These are phyloP conservation scores for Melanostoma mellinum DNA, from an alignment of 2,888 invertebrate genomes.

Conservation along the genomic window DNA sequence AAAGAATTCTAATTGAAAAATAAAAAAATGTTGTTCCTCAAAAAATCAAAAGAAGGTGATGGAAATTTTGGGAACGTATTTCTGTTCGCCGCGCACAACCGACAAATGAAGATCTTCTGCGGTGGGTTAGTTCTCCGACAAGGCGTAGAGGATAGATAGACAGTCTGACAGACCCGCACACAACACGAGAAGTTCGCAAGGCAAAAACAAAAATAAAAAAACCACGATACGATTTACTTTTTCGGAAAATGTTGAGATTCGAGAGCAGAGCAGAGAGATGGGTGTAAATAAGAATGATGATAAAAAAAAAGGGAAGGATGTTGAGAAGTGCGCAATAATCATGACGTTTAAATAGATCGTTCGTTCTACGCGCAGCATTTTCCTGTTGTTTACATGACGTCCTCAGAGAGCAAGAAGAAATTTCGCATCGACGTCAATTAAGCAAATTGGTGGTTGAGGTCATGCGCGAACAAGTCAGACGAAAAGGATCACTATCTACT, in stretches of 20 bases:
- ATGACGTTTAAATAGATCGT: constrained; percentile 40
- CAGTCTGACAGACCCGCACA: constrained; percentile 70
- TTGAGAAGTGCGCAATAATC: constrained; percentile 33
- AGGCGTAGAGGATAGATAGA: constrained; percentile 66
- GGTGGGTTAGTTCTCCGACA: constrained; percentile 65
- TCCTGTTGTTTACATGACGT: constrained; percentile 59
- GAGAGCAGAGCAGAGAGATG: constrained; percentile 55
- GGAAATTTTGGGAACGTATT: constrained; percentile 68
- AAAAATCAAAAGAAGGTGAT: constrained; percentile 56
- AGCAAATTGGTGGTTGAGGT: constrained; percentile 64
- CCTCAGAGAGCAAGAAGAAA: constrained; percentile 38
- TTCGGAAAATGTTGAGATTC: constrained; percentile 14
- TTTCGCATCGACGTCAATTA: constrained; percentile 50
- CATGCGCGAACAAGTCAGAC: constrained; percentile 52
- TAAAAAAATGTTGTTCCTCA: constrained; percentile 19
- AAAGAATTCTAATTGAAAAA: constrained; percentile 25
- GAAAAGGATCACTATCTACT: constrained; percentile 46
- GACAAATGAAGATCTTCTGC: constrained; percentile 81
- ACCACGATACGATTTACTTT: constrained; percentile 41
- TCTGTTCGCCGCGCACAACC: constrained; percentile 79
- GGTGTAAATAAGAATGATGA: constrained; percentile 39
- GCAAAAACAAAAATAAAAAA: constrained; percentile 49
- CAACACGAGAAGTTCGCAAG: constrained; percentile 68
- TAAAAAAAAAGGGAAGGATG: constrained; percentile 44
- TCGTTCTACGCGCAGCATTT: constrained; percentile 20